phyloP scores from a whole-genome alignment of 64 coral and sea anemone genomes.

The Dendronephthya gigantea region DNA sequence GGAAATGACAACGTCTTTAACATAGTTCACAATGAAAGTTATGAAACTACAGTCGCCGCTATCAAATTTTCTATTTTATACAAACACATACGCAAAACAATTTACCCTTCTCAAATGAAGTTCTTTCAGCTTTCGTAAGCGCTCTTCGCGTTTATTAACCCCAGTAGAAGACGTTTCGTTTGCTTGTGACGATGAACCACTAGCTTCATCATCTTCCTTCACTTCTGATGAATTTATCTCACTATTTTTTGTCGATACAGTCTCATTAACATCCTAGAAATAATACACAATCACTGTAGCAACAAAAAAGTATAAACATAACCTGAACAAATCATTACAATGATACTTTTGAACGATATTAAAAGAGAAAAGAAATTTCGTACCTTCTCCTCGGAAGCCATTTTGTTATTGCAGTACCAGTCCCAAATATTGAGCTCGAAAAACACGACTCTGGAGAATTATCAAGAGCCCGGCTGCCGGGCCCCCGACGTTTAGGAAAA shows the following conservation, averaged over 20 bases:
- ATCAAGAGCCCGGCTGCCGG: background rate
- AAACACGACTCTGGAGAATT: background rate
- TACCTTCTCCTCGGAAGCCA: background rate
- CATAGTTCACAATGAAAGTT: too few relatives aligned
- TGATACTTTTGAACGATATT: background rate
- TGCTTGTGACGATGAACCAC: background rate
- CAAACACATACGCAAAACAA: background rate
- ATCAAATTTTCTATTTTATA: too few relatives aligned
- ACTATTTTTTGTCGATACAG: background rate
- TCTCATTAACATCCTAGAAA: background rate
- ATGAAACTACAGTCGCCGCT: too few relatives aligned
- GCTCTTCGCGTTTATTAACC: conserved; percentile 61
- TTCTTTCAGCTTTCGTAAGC: conserved; percentile 71
- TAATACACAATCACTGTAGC: background rate
- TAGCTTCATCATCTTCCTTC: background rate
- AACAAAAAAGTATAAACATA: background rate
- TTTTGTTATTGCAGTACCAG: background rate
- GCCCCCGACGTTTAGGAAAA: too few relatives aligned
- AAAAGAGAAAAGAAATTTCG: background rate
- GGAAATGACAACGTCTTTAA: too few relatives aligned
- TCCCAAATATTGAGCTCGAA: background rate
- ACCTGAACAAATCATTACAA: background rate
- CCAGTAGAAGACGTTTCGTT: conserved; percentile 20
- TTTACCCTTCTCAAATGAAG: conserved; percentile 36
- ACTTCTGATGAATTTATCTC: background rate